These are phyloP conservation scores for Boloria selene DNA, from an alignment of 2,888 invertebrate species.

Conservation along the genomic window DNA sequence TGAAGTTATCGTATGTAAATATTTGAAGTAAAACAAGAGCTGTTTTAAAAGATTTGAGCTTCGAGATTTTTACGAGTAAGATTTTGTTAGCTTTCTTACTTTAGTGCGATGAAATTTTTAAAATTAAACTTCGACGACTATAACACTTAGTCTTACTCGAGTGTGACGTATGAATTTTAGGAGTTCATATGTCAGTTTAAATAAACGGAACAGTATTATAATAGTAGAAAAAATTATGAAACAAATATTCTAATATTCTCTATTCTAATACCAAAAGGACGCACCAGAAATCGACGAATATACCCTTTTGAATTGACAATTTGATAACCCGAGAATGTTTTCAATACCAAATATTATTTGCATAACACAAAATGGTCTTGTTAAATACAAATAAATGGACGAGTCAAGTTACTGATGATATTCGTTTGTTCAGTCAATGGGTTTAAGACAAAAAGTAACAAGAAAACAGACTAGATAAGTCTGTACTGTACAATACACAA, in stretches of 20 bases:
- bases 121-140: neutral
- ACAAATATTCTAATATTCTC: neutral
- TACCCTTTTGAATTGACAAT: constrained; percentile 25
- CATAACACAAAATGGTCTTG: constrained; percentile 67
- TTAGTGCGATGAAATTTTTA: neutral
- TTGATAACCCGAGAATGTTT: constrained; percentile 22
- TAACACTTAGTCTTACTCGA: no score
- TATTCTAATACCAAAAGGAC: neutral
- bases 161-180: neutral
- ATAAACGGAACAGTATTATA: no score
- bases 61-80: neutral
- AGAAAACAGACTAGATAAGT: constrained; percentile 48
- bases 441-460: constrained; percentile 65
- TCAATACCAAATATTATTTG: constrained; percentile 60
- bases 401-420: constrained; percentile 60
- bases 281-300: constrained; percentile 7
- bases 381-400: constrained; percentile 75
- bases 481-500: no score
- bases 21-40: constrained; percentile 18
- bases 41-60: constrained; percentile 20
- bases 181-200: neutral
- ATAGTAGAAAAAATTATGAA: neutral
- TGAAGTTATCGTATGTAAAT: constrained; percentile 22
- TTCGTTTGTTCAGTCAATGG: constrained; percentile 73
- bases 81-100: constrained; percentile 6